Conservation (phyloP, 2,888 invertebrate species). For the Pharmacophagus antenor region DNA sequence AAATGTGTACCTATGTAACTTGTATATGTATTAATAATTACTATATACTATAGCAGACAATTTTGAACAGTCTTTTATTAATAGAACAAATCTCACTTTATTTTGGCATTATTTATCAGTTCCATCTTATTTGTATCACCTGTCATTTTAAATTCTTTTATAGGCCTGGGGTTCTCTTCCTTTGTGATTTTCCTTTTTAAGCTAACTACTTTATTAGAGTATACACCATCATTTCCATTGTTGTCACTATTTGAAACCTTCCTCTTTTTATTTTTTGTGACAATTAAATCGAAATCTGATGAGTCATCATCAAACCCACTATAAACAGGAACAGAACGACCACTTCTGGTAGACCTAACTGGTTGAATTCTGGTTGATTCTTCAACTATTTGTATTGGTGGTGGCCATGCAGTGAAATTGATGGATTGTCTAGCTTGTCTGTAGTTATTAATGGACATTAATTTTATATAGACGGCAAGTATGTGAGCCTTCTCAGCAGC, state of each 20-base stretch:
- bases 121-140: conserved; percentile 28
- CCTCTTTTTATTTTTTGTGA: conserved; percentile 65
- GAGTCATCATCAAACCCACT: conserved; percentile 72
- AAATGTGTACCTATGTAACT: not conserved
- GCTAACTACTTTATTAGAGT: conserved; percentile 60
- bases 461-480: conserved; percentile 67
- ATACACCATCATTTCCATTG: conserved; percentile 48
- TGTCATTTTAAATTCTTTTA: conserved; percentile 54
- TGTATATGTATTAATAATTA: not conserved
- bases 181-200: conserved; percentile 66
- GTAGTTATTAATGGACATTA: conserved; percentile 70
- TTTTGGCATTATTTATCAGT: conserved; percentile 18
- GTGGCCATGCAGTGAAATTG: conserved; percentile 65
- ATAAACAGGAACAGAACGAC: conserved; percentile 67
- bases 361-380: conserved; percentile 63
- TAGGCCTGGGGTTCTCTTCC: conserved; percentile 57
- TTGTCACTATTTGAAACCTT: conserved; percentile 61
- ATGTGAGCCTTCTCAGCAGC: conserved; percentile 67
- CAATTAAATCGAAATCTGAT: conserved; percentile 65
- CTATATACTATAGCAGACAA: conserved; percentile 1
- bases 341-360: conserved; percentile 67
- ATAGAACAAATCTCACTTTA: conserved; percentile 27
- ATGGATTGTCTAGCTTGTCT: conserved; percentile 63
- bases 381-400: conserved; percentile 69
- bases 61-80: conserved; percentile 30